Conservation (phyloP, 2,113 vertebrate genomes). For the Apteryx mantelli region DNA sequence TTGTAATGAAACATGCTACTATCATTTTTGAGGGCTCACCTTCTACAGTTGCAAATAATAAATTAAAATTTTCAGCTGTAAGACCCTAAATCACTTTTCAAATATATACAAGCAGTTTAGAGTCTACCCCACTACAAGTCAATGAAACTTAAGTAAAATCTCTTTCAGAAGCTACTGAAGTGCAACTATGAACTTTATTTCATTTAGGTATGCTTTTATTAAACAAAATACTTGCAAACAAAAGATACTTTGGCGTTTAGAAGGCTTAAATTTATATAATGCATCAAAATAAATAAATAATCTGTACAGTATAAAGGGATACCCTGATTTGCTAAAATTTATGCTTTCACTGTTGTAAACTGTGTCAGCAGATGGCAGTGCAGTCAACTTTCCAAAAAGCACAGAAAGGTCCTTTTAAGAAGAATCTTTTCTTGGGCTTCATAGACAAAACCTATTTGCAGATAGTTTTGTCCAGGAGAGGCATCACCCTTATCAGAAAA, state of each 20-base stretch:
- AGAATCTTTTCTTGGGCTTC: neutral
- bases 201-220: neutral
- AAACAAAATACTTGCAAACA: neutral
- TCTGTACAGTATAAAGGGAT: neutral
- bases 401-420: neutral
- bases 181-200: neutral
- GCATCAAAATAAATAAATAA: neutral
- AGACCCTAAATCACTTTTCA: neutral
- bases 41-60: neutral
- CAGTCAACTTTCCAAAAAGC: neutral
- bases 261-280: neutral
- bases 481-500: neutral
- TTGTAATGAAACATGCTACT: neutral
- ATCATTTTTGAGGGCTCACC: neutral
- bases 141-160: neutral
- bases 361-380: conserved; percentile 58
- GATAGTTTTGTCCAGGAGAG: neutral
- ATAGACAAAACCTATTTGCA: neutral
- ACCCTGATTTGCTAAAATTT: neutral
- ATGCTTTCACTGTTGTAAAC: neutral
- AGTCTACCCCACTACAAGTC: neutral
- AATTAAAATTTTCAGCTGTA: neutral
- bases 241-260: neutral
- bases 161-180: neutral
- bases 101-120: neutral